phyloP scores from a whole-genome alignment of 2,113 vertebrate species.

The Triplophysa siluroides region DNA sequence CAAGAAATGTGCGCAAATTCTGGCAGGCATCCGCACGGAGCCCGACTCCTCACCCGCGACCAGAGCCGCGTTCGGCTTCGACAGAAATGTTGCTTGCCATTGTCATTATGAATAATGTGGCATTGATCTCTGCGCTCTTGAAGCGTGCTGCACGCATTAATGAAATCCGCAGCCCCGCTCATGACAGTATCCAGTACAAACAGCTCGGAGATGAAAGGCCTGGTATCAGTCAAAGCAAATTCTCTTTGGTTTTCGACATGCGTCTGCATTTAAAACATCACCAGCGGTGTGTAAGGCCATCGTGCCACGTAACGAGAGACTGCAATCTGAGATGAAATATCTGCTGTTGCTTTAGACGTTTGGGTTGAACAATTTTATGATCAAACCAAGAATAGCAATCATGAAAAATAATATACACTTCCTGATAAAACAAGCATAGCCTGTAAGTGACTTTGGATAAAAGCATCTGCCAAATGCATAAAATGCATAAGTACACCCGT shows the following conservation, averaged over 20 bases:
- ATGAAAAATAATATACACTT: not conserved
- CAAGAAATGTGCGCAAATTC: constrained; percentile 36
- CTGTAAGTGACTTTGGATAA: no score
- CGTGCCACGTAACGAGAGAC: constrained; percentile 6
- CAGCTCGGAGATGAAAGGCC: constrained; percentile 46
- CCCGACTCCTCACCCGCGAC: constrained; percentile 11
- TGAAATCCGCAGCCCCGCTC: constrained; percentile 44
- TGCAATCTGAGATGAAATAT: constrained; percentile 3
- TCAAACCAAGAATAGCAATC: not conserved
- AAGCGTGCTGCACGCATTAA: constrained; percentile 48
- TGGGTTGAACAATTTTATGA: not conserved
- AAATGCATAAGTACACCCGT: not conserved
- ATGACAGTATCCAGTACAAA: constrained; percentile 49
- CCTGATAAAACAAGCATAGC: no score
- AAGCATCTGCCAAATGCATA: no score
- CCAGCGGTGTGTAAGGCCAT: not conserved
- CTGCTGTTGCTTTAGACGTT: constrained; percentile 1
- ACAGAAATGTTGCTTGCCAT: constrained; percentile 37
- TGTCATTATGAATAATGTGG: constrained; percentile 57
- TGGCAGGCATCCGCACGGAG: constrained; percentile 23
- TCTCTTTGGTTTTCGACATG: constrained; percentile 34
- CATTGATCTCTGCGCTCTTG: constrained; percentile 53
- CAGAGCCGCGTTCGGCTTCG: constrained; percentile 49
- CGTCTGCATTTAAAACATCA: constrained; percentile 42
- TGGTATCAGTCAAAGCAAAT: constrained; percentile 39